phyloP scores from a whole-genome alignment of 1,140 invertebrate genomes.

The Aricia agestis region DNA sequence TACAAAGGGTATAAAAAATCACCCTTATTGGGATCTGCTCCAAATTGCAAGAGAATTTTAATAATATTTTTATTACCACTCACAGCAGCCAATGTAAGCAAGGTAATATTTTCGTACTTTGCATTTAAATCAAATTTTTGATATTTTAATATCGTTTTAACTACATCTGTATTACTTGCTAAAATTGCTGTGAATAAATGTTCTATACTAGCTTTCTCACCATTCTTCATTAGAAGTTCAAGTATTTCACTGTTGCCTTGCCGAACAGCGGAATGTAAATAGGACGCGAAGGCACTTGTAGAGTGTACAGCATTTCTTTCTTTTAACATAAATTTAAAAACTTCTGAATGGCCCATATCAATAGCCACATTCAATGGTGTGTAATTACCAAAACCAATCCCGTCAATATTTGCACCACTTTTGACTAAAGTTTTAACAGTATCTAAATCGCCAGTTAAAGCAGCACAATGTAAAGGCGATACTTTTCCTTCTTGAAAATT shows the following conservation, averaged over 20 bases:
- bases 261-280: neutral
- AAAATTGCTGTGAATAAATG: neutral
- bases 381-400: neutral
- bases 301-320: neutral
- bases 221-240: neutral
- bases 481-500: neutral
- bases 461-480: slow-evolving; percentile 14
- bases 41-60: neutral
- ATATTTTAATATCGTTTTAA: neutral
- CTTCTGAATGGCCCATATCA: neutral
- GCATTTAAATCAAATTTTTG: neutral
- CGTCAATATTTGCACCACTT: neutral
- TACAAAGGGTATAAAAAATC: neutral
- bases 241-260: neutral
- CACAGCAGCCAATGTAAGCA: neutral
- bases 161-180: neutral
- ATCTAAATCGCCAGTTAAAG: slow-evolving; percentile 9
- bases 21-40: neutral
- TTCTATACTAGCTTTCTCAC: neutral
- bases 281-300: neutral
- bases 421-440: slow-evolving; percentile 4
- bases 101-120: neutral
- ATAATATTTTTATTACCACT: neutral
- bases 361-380: neutral
- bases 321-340: slow-evolving; percentile 2